Percentiles rank a stretch among this genome's conserved stretches.
Conservation (phyloP, 2,888 invertebrate species). For the Gortyna flavago region DNA sequence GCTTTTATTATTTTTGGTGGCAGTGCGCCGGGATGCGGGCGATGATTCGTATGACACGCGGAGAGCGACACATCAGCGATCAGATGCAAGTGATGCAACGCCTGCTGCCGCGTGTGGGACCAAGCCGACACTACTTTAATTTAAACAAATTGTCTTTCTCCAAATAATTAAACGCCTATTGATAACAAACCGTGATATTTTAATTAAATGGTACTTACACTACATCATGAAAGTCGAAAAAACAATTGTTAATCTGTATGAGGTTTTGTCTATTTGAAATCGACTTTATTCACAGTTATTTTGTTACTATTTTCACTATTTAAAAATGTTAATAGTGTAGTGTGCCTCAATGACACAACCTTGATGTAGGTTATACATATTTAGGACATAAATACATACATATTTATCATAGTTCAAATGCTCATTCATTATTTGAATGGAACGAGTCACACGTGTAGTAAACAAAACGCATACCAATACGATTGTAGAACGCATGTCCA, state of each 20-base stretch:
- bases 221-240: not conserved
- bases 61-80: conserved; percentile 52
- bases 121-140: conserved; percentile 38
- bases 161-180: conserved; percentile 35
- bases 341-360: conserved; percentile 6
- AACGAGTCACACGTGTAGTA: conserved; percentile 70
- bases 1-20: conserved; percentile 53
- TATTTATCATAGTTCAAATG: conserved; percentile 34
- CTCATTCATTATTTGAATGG: conserved; percentile 57
- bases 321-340: not conserved
- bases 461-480: conserved; percentile 79
- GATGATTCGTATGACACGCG: conserved; percentile 63
- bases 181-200: conserved; percentile 21
- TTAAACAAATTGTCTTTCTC: conserved; percentile 43
- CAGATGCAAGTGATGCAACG: conserved; percentile 52
- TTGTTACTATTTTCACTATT: not conserved
- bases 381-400: conserved; percentile 20
- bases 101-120: conserved; percentile 42
- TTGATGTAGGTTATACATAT: conserved; percentile 22
- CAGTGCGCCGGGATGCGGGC: conserved; percentile 60
- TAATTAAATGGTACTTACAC: conserved; percentile 19
- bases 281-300: not conserved
- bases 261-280: not conserved
- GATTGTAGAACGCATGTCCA: conserved; percentile 74
- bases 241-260: conserved; percentile 1